A percentile compares a stretch with the other conserved stretches of the same genome.
phyloP scores from a whole-genome alignment of 2,888 invertebrate genomes.

The Liodrosophila aerea region DNA sequence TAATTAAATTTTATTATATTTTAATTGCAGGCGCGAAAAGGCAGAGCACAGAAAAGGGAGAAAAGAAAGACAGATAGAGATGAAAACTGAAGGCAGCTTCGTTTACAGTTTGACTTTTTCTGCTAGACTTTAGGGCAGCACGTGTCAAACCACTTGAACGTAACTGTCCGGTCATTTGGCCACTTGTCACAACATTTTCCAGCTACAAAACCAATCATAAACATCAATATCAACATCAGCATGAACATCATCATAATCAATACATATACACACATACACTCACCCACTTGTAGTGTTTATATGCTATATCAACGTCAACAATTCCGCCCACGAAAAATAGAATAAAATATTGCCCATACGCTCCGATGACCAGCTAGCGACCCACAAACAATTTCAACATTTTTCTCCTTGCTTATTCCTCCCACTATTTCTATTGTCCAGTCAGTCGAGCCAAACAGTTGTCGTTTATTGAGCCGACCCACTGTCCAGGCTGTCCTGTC shows the following conservation, averaged over 20 bases:
- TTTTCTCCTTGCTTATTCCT: background rate
- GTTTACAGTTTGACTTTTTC: background rate
- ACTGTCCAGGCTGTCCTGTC: conserved; percentile 17
- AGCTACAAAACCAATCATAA: conserved; percentile 40
- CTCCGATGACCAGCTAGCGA: conserved; percentile 42
- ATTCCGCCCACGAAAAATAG: conserved; percentile 24
- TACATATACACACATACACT: background rate
- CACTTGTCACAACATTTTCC: conserved; percentile 52
- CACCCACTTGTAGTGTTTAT: conserved; percentile 26
- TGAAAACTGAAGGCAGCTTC: background rate
- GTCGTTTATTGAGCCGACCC: conserved; percentile 42
- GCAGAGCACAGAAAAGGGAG: background rate
- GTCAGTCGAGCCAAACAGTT: conserved; percentile 20
- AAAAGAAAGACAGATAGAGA: background rate
- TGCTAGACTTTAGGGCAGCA: conserved; percentile 6
- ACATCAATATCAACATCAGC: conserved; percentile 37
- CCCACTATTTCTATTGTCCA: conserved; percentile 1
- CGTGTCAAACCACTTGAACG: conserved; percentile 37
- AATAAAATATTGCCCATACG: conserved; percentile 35
- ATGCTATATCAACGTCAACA: conserved; percentile 43
- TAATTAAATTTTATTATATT: conserved; percentile 67
- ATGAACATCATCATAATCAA: conserved; percentile 38
- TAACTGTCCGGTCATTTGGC: conserved; percentile 31
- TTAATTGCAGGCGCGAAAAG: conserved; percentile 46
- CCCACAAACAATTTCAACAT: conserved; percentile 37